A percentile compares a stretch with the other conserved stretches of the same genome.
Evolutionary conservation across 2,113 vertebrate genomes (phyloP).

Genomic region (Podarcis cretensis): DNA sequence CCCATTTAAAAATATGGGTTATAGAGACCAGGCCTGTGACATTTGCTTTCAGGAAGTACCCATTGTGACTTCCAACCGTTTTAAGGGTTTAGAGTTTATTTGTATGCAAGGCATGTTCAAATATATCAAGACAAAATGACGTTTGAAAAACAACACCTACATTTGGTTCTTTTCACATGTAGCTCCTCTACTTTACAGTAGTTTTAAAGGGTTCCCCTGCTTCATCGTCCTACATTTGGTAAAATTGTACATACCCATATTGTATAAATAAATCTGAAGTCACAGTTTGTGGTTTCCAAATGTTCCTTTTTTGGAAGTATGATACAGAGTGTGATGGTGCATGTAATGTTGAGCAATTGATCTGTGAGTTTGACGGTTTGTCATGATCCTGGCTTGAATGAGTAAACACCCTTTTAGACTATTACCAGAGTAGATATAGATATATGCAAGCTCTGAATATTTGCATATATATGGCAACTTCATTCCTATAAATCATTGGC

Average conservation of each 20-base stretch:
- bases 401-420: constrained; percentile 34
- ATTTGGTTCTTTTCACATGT: constrained; percentile 40
- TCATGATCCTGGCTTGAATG: constrained; percentile 27
- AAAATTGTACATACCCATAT: constrained; percentile 65
- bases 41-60: constrained; percentile 40
- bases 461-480: constrained; percentile 38
- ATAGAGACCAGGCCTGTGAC: constrained; percentile 22
- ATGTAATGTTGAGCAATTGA: constrained; percentile 42
- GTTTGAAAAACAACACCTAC: not conserved
- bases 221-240: constrained; percentile 63
- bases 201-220: constrained; percentile 50
- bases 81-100: not conserved
- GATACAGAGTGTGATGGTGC: constrained; percentile 37
- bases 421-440: constrained; percentile 43
- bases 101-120: not conserved
- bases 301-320: constrained; percentile 61
- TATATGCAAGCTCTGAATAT: not conserved
- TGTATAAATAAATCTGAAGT: constrained; percentile 55
- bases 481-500: too few relatives aligned
- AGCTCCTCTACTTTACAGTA: constrained; percentile 63
- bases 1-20: constrained; percentile 38
- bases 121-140: not conserved
- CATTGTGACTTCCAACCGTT: constrained; percentile 33
- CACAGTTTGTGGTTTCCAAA: constrained; percentile 67
- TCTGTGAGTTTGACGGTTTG: constrained; percentile 38